Base-by-base conservation (phyloP, 2,113 vertebrate genomes). In the Alexandromys fortis region DNA sequence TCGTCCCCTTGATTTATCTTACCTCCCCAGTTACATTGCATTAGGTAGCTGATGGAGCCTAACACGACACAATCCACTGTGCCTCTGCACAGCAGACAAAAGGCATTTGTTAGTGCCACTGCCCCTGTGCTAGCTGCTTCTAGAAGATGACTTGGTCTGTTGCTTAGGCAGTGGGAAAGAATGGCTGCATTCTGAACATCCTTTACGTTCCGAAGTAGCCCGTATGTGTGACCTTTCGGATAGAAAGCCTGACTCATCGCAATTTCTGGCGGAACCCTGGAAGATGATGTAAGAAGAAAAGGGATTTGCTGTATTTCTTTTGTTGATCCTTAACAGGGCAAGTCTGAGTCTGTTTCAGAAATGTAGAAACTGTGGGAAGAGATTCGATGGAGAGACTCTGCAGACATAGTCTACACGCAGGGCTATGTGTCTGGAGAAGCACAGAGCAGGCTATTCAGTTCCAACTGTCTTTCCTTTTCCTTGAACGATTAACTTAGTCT, bases 11-110 rank as follows among this genome's bases (percentile, higher is more conserved):
- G 98, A 98, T 97, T 96, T 94, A 97, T 97, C 98, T 97, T 96
- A 94, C 96, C 97, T 96, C 92, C 95, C 55, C 55, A 63, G 96
- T 93, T 97, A 94, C 97, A 92, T 89, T 90, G 97, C 95, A 97
- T 98, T 98, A 98, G 96, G 97, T 76, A 98, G 96, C 95, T 97
- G 94, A 98, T 42, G 94, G 98, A 97, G 97, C 97, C 90, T 96
- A 96, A 95, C 95, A 72, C 12, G 33, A 97, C n/a, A 67, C 86
- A 92, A 97, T 94, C 97, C 3, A 0, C 11, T 58, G 89, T 91
- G 89, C 85, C 72, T 52, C 67, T 9, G 83, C 89, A 92, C 0
- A 0, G 52, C 79, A 86, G 90, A 96, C 81, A 92, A 86, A 35
- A 97, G n/a, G 16, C 95, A 96, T 95, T 81, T 96, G 97, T 96